These are phyloP conservation scores for Ophion obscuratus DNA, from an alignment of 2,888 invertebrate genomes.

Conservation along the genomic window DNA sequence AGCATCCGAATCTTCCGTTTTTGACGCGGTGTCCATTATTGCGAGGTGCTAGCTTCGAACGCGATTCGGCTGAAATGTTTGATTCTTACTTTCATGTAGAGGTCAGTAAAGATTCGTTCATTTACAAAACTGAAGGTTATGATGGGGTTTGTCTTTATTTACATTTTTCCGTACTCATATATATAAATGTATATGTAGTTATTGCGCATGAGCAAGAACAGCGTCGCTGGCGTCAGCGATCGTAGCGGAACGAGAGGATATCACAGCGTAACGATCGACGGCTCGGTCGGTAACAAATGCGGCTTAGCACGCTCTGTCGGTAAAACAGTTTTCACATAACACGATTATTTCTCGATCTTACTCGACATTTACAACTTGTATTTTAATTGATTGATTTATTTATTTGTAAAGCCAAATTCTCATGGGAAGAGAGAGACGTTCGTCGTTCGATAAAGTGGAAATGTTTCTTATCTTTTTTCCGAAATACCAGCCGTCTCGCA, in stretches of 20 bases:
- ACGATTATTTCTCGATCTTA: too few species aligned
- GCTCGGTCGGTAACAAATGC: background rate
- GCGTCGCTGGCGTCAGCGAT: background rate
- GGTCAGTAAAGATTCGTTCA: background rate
- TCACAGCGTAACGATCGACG: background rate
- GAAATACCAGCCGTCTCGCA: too few species aligned
- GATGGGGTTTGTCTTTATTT: background rate
- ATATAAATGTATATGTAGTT: background rate
- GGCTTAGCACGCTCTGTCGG: background rate
- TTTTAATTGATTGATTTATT: too few species aligned
- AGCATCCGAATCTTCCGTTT: constrained; percentile 47
- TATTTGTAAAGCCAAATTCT: too few species aligned
- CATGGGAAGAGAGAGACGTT: too few species aligned
- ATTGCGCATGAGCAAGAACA: background rate
- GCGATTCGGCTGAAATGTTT: background rate
- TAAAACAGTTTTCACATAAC: background rate
- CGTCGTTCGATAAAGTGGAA: too few species aligned
- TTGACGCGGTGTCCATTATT: constrained; percentile 52
- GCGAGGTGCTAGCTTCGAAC: background rate
- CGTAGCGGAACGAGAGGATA: background rate
- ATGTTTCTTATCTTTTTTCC: too few species aligned
- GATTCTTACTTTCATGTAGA: background rate
- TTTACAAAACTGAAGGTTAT: background rate
- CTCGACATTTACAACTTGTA: too few species aligned
- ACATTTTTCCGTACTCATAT: background rate